Evolutionary conservation across 1,140 invertebrate genomes (phyloP), one percentile per base, ranked within the genome.

Genomic region (Ditylenchus dipsaci): DNA sequence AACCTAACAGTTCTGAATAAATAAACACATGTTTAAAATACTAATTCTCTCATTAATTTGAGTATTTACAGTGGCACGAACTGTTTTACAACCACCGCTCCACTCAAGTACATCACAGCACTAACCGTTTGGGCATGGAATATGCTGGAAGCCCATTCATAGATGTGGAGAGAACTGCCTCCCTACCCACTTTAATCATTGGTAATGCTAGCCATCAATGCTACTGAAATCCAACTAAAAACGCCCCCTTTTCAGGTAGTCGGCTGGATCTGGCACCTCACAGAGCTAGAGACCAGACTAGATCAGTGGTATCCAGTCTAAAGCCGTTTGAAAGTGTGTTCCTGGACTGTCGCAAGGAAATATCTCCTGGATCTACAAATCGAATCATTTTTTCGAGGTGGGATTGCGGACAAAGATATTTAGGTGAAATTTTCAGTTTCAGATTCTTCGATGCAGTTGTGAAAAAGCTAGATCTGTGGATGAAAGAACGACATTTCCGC

Each of bases 281-380:
- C 17, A 17, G 74, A 43, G 65, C 43, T 17, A 26, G 59, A 29
- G 60, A 63, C 8, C 42, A 53, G 45, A 56, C 23, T 0, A 26
- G 21, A 8, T 47, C 75, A 1, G 43, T 3, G 19, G 23, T 72
- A 15, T 15, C 38, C 17, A 23, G 30, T 17, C 26, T 75, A 19
- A 49, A 58, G 21, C 71, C 57, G 17, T 67, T 60, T 33, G 73
- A 75, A 42, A 30, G 42, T 26, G 65, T 75, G 33, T 45, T 43
- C 27, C 47, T 75, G 62, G 73, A 75, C 57, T 72, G 64, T 17
- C 60, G 74, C n/a, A 58, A 56, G 17, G 26, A 77, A 29, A 75
- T 78, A 62, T 17, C 67, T 15, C 62, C 74, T 30, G 73, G 68
- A 33, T 73, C 74, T 7, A 75, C 73, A 0, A 75, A 75, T 49